Evolutionary conservation across 2,888 invertebrate species (phyloP).

Genomic region (Schizaphis graminum): DNA sequence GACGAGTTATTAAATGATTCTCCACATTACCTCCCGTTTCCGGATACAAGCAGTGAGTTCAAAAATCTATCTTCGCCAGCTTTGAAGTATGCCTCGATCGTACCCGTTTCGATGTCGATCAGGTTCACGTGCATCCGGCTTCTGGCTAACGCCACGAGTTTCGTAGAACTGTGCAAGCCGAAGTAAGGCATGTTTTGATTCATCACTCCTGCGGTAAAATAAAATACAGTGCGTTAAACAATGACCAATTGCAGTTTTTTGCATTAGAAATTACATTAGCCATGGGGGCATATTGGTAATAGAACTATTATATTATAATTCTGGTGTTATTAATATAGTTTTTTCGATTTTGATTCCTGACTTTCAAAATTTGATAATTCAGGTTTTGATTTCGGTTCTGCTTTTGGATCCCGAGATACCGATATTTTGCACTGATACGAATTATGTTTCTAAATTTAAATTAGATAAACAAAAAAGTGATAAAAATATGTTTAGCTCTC

Average conservation of each 20-base stretch:
- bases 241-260: neutral
- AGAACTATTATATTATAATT: neutral
- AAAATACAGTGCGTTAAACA: neutral
- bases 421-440: neutral
- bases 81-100: conserved; percentile 89
- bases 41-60: conserved; percentile 88
- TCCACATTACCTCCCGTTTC: conserved; percentile 81
- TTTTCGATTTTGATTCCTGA: neutral
- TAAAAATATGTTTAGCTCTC: neutral
- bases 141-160: conserved; percentile 85
- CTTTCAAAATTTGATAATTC: neutral
- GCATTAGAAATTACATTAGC: neutral
- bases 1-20: neutral
- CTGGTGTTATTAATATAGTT: neutral
- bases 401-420: neutral
- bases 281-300: neutral
- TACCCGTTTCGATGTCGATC: conserved; percentile 75
- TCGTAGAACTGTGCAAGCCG: conserved; percentile 84
- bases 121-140: conserved; percentile 77
- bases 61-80: conserved; percentile 91
- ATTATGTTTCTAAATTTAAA: neutral
- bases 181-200: conserved; percentile 94
- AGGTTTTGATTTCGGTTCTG: neutral
- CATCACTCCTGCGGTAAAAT: conserved; percentile 85
- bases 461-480: neutral